Base-by-base conservation (phyloP, 2,797 vertebrate genomes). In the Phataginus tricuspis region DNA sequence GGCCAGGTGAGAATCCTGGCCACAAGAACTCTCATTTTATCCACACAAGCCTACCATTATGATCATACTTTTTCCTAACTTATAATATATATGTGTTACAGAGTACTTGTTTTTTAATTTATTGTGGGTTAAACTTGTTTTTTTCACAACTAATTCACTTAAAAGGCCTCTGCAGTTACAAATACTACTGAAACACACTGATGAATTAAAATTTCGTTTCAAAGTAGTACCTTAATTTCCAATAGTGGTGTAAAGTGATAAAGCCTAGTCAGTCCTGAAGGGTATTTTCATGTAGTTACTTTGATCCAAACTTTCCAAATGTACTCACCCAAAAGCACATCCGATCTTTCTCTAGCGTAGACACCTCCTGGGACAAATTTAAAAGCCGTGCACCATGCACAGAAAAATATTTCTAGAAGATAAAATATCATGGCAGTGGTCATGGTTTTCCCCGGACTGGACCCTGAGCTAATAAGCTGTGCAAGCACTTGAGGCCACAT, bases 341-440 rank as follows among this genome's bases (percentile, higher is more conserved):
- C 98, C 7, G 98, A 98, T 74, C 98, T 98, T 98, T 99, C 98
- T 98, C 98, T 97, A 68, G 96, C 18, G 0, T 98, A 98, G 97
- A 98, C 87, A 83, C 98, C 98, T 98, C 98, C 98, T 3, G 98
- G 98, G 49, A 99, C 98, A 97, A 99, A 99, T 93, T 99, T 99
- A 85, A 98, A 99, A 92, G 98, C 98, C 61, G 98, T 99, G 93
- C 98, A 99, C 98, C 98, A 98, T 0, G 98, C 98, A 86, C 98
- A 98, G 95, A 98, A 98, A 97, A 99, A 97, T 5, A 97, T 69
- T 45, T 98, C 98, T 72, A 99, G 91, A 77, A 98, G 31, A 14
- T 98, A 98, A 79, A 97, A 90, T 51, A 95, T 1, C 98, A 98
- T 98, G 86, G 98, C 98, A 51, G 92, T 71, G 68, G 80, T 97